Evolutionary conservation across 1,140 invertebrate genomes (phyloP).

Genomic region (Potamilus streckersoni): DNA sequence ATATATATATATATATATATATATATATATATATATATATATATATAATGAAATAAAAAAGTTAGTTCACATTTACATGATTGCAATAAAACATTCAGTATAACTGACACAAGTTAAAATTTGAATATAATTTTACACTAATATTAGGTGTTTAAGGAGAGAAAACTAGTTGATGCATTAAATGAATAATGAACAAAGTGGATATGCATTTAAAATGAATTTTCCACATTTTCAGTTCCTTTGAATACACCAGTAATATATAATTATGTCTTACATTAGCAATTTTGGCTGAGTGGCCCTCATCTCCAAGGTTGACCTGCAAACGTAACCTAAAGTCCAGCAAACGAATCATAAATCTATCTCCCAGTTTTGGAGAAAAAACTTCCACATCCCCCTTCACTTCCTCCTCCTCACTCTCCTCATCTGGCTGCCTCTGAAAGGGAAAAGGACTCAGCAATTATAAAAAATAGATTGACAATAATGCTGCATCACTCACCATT

Average conservation of each 20-base stretch:
- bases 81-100: no score
- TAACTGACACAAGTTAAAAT: no score
- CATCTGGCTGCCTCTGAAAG: conserved; percentile 41
- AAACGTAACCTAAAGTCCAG: conserved; percentile 84
- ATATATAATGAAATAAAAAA: no score
- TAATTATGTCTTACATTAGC: conserved; percentile 75
- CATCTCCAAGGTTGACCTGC: conserved; percentile 84
- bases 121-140: no score
- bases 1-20: no score
- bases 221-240: background rate
- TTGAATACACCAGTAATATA: background rate
- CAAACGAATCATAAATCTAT: conserved; percentile 84
- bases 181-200: background rate
- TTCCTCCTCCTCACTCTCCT: conserved; percentile 47
- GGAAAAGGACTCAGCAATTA: background rate
- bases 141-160: no score
- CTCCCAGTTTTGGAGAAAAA: conserved; percentile 86
- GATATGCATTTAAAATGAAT: background rate
- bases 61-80: no score
- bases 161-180: no score
- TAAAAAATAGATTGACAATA: no score
- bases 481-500: no score
- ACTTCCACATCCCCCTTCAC: conserved; percentile 71
- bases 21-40: no score
- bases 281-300: conserved; percentile 68